Evolutionary conservation across 2,113 vertebrate species (phyloP).

Genomic region (Corythornis madagascariensis): DNA sequence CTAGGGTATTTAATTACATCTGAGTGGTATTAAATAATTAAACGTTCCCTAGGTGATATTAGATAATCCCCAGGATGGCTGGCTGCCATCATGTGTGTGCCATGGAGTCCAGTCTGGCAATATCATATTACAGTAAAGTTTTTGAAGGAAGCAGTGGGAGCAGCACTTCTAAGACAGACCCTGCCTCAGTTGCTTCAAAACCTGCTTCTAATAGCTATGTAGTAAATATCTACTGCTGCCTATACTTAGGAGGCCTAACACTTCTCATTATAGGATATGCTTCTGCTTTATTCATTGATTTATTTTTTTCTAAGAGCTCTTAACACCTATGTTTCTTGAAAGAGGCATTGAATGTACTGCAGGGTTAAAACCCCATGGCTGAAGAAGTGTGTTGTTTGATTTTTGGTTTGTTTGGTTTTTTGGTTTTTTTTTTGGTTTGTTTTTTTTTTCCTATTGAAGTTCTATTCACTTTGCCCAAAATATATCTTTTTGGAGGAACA

Average conservation of each 20-base stretch:
- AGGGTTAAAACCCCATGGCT: background rate
- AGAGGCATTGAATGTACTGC: background rate
- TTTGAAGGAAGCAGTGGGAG: background rate
- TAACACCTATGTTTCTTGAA: background rate
- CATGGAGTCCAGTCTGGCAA: background rate
- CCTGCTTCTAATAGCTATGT: background rate
- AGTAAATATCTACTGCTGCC: background rate
- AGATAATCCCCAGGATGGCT: constrained; percentile 24
- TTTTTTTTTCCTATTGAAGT: background rate
- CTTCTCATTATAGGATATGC: background rate
- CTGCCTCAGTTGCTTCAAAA: background rate
- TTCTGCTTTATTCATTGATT: background rate
- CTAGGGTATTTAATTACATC: constrained; percentile 14
- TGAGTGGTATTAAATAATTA: constrained; percentile 51
- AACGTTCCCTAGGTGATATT: constrained; percentile 16
- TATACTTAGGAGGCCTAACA: background rate
- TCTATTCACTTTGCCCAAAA: background rate
- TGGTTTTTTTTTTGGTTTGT: no score
- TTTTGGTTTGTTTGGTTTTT: no score
- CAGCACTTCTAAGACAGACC: background rate
- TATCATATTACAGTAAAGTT: background rate
- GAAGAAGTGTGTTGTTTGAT: background rate
- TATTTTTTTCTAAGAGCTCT: background rate
- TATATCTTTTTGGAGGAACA: background rate
- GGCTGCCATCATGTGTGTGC: background rate